These are phyloP conservation scores for Liodrosophila aerea DNA, from an alignment of 2,888 invertebrate genomes.

Conservation along the genomic window DNA sequence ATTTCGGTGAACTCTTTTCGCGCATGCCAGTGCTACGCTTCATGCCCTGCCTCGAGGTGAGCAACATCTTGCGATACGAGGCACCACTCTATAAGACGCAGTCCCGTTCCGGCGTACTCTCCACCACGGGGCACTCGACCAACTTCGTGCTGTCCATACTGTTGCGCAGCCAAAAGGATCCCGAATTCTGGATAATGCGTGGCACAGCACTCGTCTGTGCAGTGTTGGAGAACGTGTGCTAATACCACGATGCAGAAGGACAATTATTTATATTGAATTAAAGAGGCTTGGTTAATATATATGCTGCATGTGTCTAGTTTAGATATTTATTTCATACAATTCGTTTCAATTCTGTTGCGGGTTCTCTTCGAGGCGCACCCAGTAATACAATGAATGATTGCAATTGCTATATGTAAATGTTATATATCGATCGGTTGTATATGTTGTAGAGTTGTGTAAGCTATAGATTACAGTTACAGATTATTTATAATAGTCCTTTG, in stretches of 20 bases:
- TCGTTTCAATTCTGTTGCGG: conserved; percentile 34
- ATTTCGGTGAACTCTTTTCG: conserved; percentile 83
- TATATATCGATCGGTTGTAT: conserved; percentile 23
- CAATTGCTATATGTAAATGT: conserved; percentile 16
- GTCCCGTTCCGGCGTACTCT: conserved; percentile 91
- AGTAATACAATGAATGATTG: conserved; percentile 36
- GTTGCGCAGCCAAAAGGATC: conserved; percentile 85
- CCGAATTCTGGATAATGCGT: conserved; percentile 93
- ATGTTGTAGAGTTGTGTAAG: conserved; percentile 30
- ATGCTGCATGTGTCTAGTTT: conserved; percentile 39
- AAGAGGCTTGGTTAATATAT: neutral
- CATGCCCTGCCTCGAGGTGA: conserved; percentile 77
- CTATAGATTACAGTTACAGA: conserved; percentile 8
- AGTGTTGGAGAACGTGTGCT: conserved; percentile 86
- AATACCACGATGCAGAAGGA: conserved; percentile 13
- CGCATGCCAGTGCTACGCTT: conserved; percentile 79
- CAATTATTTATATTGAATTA: no score
- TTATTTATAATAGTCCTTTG: conserved; percentile 22
- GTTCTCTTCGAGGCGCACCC: conserved; percentile 28
- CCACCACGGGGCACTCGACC: conserved; percentile 96
- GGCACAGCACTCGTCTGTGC: conserved; percentile 94
- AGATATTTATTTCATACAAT: conserved; percentile 62
- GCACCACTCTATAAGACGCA: conserved; percentile 95
- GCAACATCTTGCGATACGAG: conserved; percentile 71
- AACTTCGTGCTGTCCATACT: conserved; percentile 93